Base-by-base conservation (phyloP, 2,797 vertebrate species). In the Lagocephalus sceleratus region DNA sequence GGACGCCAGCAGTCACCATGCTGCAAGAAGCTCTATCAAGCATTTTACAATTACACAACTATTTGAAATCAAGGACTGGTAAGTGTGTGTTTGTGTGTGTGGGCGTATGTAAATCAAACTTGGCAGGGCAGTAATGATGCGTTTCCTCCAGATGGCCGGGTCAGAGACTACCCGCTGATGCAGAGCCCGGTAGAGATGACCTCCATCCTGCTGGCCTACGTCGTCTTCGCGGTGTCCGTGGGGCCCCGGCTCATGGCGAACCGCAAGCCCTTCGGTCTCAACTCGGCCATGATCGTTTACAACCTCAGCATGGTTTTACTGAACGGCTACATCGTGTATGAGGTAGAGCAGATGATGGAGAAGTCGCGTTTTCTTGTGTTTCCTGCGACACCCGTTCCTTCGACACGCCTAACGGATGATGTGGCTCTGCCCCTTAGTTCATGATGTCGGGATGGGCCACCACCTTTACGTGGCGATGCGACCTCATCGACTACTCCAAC, bases 361-460 rank as follows among this genome's bases (percentile, higher is more conserved):
- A 4, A 16, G 17, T 19, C 6, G 41, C 7, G 17, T 10, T 42
- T 42, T 10, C 9, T 42, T 17, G 40, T 42, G 5, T 17, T 42
- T 17, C 10, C 10, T 35, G 14, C 1, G 9, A 14, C 23, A 35
- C 32, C 32, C 12, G 32, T 12, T 35, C 11, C 12, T 35, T 14
- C 12, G 4, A 35, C 32, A 10, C 7, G 12, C 11, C 12, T 35
- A 35, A 35, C 32, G 4, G 32, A 14, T 14, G 32, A 32, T 64
- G 16, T 71, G 50, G 46, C 39, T 60, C 43, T 67, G 3, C 20
- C 20, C 6, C 75, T 16, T 80, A 98, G 97, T 98, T 98, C 83
- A 43, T 99, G 84, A 93, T 96, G 93, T 90, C 96, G 49, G 97
- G 96, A 60, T 99, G 96, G 97, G 92, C 82, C 56, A 96, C 91